phyloP scores from a whole-genome alignment of 2,888 invertebrate species.

The Prionchulus punctatus region DNA sequence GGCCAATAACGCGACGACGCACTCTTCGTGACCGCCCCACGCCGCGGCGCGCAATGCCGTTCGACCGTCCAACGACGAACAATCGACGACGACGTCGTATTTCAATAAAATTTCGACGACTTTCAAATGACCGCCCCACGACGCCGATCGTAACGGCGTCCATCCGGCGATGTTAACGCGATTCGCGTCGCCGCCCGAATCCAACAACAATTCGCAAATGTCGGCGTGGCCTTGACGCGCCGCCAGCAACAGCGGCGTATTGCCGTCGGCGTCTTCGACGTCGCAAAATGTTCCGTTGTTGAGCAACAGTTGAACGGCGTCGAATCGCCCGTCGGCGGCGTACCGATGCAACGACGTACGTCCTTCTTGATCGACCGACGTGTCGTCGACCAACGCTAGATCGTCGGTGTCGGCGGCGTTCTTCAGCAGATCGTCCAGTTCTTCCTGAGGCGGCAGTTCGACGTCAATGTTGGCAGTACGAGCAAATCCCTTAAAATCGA shows the following conservation, averaged over 20 bases:
- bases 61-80: conserved; percentile 70
- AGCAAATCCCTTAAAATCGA: too few species aligned
- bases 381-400: not conserved
- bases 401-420: not conserved
- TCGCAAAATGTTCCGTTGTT: conserved; percentile 44
- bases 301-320: conserved; percentile 48
- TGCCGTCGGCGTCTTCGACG: conserved; percentile 54
- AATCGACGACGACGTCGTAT: conserved; percentile 59
- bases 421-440: not conserved
- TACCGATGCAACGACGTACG: conserved; percentile 54
- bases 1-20: conserved; percentile 33
- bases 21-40: conserved; percentile 41
- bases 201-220: conserved; percentile 45
- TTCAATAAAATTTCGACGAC: conserved; percentile 36
- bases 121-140: conserved; percentile 77
- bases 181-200: conserved; percentile 52
- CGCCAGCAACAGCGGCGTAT: conserved; percentile 55
- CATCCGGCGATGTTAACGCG: conserved; percentile 68
- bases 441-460: not conserved
- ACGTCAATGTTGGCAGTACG: not conserved
- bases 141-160: conserved; percentile 76
- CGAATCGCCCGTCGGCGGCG: conserved; percentile 56
- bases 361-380: conserved; percentile 2
- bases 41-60: conserved; percentile 77
- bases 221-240: conserved; percentile 56